A percentile compares a stretch with the other conserved stretches of the same genome.
Conservation (phyloP, 2,888 invertebrate species). For the Ecdyonurus torrentis region DNA sequence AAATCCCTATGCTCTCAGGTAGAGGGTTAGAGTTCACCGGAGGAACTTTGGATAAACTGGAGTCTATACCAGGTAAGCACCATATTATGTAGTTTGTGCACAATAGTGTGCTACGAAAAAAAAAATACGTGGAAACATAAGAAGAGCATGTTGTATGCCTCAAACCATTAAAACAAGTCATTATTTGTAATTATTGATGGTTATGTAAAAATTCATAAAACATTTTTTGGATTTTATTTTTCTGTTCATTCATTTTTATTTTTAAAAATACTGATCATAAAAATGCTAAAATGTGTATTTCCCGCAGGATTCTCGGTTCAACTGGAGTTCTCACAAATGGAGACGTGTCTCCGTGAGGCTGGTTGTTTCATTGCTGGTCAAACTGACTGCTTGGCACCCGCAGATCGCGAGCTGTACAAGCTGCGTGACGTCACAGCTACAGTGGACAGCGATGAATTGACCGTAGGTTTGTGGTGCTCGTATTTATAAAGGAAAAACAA, state of each 20-base stretch:
- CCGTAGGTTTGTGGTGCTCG: conserved; percentile 24
- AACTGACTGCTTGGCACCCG: conserved; percentile 31
- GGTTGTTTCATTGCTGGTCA: conserved; percentile 37
- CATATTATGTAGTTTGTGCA: neutral
- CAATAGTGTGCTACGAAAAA: neutral
- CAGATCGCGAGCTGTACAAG: conserved; percentile 31
- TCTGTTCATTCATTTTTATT: too few species aligned
- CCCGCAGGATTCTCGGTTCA: conserved; percentile 24
- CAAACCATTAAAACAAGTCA: too few species aligned
- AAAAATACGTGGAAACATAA: too few species aligned
- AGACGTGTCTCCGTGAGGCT: conserved; percentile 21
- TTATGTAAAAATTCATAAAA: too few species aligned
- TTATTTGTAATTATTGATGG: too few species aligned
- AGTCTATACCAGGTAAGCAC: conserved; percentile 28
- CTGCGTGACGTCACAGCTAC: conserved; percentile 33
- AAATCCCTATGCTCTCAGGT: conserved; percentile 39
- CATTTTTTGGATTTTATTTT: too few species aligned
- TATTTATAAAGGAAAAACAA: neutral
- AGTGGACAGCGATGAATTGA: conserved; percentile 29
- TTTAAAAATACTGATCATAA: too few species aligned
- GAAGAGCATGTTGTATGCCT: too few species aligned
- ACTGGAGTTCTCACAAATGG: conserved; percentile 22
- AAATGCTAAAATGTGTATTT: too few species aligned
- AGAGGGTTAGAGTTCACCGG: conserved; percentile 35
- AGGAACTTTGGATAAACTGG: conserved; percentile 38